Percentiles rank a stretch among this genome's conserved stretches.
Evolutionary conservation across 2,888 invertebrate species (phyloP).

Genomic region (Itoplectis maculator): DNA sequence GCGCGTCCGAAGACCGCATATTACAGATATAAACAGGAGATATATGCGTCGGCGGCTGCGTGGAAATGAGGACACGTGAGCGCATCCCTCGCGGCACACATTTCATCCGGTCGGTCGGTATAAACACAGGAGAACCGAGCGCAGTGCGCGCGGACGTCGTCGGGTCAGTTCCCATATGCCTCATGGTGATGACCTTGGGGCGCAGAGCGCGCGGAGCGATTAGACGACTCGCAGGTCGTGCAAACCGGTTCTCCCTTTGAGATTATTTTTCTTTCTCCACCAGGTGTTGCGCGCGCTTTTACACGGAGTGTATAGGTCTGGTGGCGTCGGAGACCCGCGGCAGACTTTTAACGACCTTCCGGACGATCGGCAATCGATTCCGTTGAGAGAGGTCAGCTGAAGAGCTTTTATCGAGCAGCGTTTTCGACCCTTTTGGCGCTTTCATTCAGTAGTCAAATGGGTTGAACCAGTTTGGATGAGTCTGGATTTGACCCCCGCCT

Average conservation of each 20-base stretch:
- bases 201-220: conserved; percentile 32
- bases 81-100: conserved; percentile 51
- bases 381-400: conserved; percentile 55
- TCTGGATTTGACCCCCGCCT: too few species aligned
- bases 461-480: not conserved
- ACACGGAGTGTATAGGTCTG: conserved; percentile 1
- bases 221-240: conserved; percentile 31
- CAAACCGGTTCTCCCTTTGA: conserved; percentile 58
- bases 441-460: not conserved
- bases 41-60: conserved; percentile 18
- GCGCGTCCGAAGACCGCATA: not conserved
- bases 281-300: conserved; percentile 47
- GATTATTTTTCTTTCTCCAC: conserved; percentile 47
- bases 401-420: conserved; percentile 21
- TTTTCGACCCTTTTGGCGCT: conserved; percentile 25
- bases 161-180: conserved; percentile 34
- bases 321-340: not conserved
- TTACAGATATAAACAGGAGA: not conserved
- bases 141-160: not conserved
- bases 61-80: conserved; percentile 42
- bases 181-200: conserved; percentile 56
- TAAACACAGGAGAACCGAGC: not conserved
- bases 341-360: conserved; percentile 35
- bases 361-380: not conserved
- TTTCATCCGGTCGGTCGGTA: conserved; percentile 9